These are phyloP conservation scores for Asarcornis scutulata DNA, from an alignment of 2,113 vertebrate genomes.

Conservation along the genomic window DNA sequence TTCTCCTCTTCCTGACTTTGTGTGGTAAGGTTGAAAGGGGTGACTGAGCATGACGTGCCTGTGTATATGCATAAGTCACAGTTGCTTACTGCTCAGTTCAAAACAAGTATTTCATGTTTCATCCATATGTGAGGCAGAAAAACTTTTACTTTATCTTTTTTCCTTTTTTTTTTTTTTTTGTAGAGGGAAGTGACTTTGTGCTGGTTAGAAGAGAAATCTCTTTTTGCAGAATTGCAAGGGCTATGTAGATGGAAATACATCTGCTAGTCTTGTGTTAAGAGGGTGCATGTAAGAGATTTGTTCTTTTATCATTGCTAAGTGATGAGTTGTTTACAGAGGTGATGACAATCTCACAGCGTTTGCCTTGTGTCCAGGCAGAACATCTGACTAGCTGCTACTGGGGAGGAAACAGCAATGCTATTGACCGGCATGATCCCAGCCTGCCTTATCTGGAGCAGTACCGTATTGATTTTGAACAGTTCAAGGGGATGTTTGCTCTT, in stretches of 20 bases:
- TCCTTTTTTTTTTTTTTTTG: background rate
- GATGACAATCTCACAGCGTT: background rate
- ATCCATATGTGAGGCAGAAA: background rate
- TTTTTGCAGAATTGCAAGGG: background rate
- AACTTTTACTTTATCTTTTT: background rate
- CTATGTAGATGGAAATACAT: background rate
- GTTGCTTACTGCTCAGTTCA: background rate
- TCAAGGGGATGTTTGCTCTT: constrained; percentile 90
- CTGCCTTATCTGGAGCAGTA: constrained; percentile 98
- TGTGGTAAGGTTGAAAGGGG: background rate
- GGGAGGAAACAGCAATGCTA: constrained; percentile 92
- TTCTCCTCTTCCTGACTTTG: background rate
- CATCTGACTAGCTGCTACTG: constrained; percentile 99
- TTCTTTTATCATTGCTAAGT: background rate
- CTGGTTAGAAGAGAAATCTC: background rate
- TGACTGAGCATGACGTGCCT: background rate
- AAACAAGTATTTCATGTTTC: background rate
- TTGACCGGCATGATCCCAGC: constrained; percentile 94
- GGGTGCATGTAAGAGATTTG: background rate
- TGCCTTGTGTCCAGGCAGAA: constrained; percentile 82
- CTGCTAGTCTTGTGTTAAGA: background rate
- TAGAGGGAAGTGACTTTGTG: background rate
- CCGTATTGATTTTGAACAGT: constrained; percentile 95
- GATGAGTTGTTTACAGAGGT: background rate
- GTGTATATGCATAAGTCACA: background rate